Evolutionary conservation across 2,113 vertebrate genomes (phyloP).

Genomic region (Actinemys pallida): DNA sequence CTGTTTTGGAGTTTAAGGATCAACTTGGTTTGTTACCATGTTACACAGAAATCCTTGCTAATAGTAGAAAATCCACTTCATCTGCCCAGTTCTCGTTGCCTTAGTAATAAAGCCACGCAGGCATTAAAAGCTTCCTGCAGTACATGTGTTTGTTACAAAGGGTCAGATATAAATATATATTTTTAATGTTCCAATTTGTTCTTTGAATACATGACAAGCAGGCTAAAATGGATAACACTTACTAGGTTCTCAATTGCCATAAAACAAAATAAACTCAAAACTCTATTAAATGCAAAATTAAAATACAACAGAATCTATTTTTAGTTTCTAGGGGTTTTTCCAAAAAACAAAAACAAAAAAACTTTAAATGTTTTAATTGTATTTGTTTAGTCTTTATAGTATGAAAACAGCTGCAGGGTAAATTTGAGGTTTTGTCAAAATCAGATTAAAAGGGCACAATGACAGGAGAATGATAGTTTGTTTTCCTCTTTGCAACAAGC

Average conservation of each 20-base stretch:
- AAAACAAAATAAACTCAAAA: neutral
- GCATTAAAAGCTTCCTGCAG: constrained; percentile 55
- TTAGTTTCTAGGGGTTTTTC: neutral
- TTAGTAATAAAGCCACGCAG: neutral
- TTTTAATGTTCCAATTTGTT: neutral
- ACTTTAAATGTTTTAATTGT: neutral
- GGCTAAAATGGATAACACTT: neutral
- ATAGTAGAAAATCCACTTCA: neutral
- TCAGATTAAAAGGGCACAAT: fast-evolving
- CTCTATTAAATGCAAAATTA: fast-evolving
- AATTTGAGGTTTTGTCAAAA: neutral
- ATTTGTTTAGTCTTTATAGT: fast-evolving
- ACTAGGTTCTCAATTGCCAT: neutral
- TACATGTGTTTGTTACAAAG: neutral
- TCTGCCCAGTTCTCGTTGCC: constrained; percentile 2
- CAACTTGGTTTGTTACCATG: neutral
- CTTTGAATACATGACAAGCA: neutral
- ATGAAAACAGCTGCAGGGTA: neutral
- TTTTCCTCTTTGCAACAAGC: neutral
- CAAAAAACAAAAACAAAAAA: neutral
- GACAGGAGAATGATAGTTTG: neutral
- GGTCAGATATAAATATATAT: neutral
- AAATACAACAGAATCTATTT: neutral
- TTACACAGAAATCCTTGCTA: constrained; percentile 6
- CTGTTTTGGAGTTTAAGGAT: constrained; percentile 6